Conservation (phyloP, 2,113 vertebrate species). For the Penelope pileata region DNA sequence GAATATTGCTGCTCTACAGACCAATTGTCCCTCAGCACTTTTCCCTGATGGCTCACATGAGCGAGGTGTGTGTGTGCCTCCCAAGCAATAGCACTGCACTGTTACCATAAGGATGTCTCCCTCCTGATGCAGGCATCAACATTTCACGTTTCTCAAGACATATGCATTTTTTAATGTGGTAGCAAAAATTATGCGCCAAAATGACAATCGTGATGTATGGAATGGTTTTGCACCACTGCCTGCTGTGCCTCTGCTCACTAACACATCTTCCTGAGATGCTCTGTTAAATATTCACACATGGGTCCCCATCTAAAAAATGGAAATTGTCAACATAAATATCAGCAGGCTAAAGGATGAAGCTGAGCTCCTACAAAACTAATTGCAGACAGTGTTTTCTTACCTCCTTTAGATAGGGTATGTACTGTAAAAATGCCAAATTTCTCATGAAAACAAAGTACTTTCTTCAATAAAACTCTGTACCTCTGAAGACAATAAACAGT, state of each 20-base stretch:
- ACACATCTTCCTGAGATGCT: background rate
- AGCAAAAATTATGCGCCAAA: background rate
- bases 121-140: background rate
- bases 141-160: background rate
- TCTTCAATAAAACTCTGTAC: background rate
- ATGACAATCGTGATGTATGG: fast-evolving
- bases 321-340: background rate
- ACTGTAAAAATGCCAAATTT: background rate
- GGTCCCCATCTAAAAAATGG: background rate
- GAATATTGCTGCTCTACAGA: fast-evolving
- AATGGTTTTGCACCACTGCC: fast-evolving
- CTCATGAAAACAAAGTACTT: background rate
- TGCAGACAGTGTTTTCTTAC: too few relatives aligned
- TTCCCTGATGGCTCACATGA: background rate
- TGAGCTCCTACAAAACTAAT: background rate
- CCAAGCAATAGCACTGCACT: background rate
- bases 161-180: fast-evolving
- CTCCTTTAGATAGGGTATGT: background rate
- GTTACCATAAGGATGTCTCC: fast-evolving
- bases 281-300: background rate
- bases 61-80: fast-evolving
- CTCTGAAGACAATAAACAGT: background rate
- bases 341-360: background rate
- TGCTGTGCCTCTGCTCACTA: background rate
- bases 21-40: background rate